These are phyloP conservation scores for Betta splendens DNA, from an alignment of 2,797 vertebrate species.

Conservation along the genomic window DNA sequence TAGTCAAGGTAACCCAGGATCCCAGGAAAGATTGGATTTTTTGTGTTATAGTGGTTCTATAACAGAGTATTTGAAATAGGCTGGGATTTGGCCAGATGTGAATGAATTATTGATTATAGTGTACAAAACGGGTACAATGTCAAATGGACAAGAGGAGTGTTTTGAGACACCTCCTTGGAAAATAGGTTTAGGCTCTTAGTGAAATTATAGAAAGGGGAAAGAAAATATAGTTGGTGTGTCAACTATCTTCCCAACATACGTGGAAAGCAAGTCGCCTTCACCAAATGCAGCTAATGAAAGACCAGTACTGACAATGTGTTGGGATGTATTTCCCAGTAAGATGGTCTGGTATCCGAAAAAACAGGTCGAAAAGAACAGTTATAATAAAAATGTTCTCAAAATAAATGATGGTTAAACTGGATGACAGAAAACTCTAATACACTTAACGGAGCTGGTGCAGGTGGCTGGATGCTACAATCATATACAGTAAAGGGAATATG, in stretches of 20 bases:
- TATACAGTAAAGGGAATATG: not conserved
- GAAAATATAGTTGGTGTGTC: not conserved
- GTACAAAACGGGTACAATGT: not conserved
- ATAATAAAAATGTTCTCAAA: not conserved
- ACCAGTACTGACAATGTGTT: not conserved
- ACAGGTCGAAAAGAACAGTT: not conserved
- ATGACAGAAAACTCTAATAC: not conserved
- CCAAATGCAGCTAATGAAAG: not conserved
- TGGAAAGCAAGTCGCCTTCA: too few relatives aligned
- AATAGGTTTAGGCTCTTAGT: not conserved
- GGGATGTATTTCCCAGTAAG: too few relatives aligned
- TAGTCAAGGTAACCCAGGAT: not conserved
- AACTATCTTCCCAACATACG: not conserved
- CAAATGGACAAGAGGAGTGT: not conserved
- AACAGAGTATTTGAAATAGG: not conserved
- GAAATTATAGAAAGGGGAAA: not conserved
- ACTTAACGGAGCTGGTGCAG: not conserved
- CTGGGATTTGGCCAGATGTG: not conserved
- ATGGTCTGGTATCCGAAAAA: not conserved
- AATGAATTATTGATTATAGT: conserved; percentile 3
- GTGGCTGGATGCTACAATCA: not conserved
- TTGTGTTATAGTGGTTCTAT: too few relatives aligned
- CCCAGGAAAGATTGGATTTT: not conserved
- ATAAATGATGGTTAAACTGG: too few relatives aligned
- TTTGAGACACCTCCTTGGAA: not conserved